phyloP scores from a whole-genome alignment of 2,113 vertebrate species.

The Vireo altiloquus region DNA sequence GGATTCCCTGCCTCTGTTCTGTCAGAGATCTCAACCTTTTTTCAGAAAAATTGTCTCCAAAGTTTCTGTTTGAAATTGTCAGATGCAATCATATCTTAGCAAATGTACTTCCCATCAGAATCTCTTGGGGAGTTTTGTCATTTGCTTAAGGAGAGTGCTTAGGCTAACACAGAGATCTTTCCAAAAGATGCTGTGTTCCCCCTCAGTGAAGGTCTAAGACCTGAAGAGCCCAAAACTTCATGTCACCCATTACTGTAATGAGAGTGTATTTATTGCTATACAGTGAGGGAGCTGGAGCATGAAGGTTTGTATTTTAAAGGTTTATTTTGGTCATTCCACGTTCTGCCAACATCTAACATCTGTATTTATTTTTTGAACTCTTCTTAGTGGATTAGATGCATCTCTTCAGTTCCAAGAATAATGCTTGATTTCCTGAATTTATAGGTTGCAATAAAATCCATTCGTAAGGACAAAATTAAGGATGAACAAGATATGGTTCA shows the following conservation, averaged over 20 bases:
- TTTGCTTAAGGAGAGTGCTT: not conserved
- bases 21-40: not conserved
- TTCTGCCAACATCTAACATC: conserved; percentile 75
- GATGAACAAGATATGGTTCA: conserved; percentile 99
- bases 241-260: not conserved
- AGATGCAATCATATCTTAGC: not conserved
- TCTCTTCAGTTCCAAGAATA: conserved; percentile 75
- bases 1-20: not conserved
- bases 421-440: conserved; percentile 79
- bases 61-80: not conserved
- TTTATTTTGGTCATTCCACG: conserved; percentile 55
- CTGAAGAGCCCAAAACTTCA: conserved; percentile 2
- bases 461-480: conserved; percentile 99
- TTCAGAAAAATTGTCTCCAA: not conserved
- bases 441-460: conserved; percentile 99
- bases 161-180: not conserved
- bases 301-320: conserved; percentile 45
- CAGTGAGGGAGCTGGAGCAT: conserved; percentile 1
- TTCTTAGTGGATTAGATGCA: conserved; percentile 67
- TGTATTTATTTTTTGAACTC: conserved; percentile 76
- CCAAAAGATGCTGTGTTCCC: not conserved
- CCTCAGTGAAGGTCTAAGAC: not conserved
- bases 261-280: conserved; percentile 35
- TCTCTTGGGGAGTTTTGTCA: not conserved
- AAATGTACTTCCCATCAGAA: not conserved